Evolutionary conservation across 2,888 invertebrate genomes (phyloP).

Genomic region (Phrixothrix hirtus): DNA sequence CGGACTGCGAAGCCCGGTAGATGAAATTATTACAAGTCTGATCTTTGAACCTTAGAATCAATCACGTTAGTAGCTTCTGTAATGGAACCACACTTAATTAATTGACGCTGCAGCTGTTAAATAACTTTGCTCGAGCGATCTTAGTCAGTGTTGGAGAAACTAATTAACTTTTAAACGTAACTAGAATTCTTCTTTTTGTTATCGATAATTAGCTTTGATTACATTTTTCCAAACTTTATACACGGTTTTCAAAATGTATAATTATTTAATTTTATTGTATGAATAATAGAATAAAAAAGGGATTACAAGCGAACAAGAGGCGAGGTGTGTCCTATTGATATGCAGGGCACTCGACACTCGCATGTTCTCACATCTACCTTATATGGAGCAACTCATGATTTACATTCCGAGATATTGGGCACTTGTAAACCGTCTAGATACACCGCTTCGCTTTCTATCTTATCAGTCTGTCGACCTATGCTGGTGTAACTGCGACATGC

Average conservation of each 20-base stretch:
- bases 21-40: slow-evolving; percentile 42
- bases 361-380: slow-evolving; percentile 45
- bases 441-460: slow-evolving; percentile 53
- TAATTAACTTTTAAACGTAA: slow-evolving; percentile 34
- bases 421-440: slow-evolving; percentile 51
- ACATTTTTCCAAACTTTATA: too few species aligned
- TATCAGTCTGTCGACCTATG: slow-evolving; percentile 46
- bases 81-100: slow-evolving; percentile 43
- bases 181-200: too few species aligned
- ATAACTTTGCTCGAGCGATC: slow-evolving; percentile 15
- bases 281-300: too few species aligned
- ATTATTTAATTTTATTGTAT: too few species aligned
- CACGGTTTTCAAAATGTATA: too few species aligned
- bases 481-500: slow-evolving; percentile 35
- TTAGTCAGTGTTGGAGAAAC: slow-evolving; percentile 23
- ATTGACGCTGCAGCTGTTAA: slow-evolving; percentile 42
- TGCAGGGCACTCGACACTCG: slow-evolving; percentile 43
- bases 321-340: slow-evolving; percentile 40
- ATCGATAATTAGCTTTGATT: too few species aligned
- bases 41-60: slow-evolving; percentile 46
- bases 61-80: slow-evolving; percentile 43
- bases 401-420: slow-evolving; percentile 54
- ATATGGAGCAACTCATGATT: slow-evolving; percentile 54
- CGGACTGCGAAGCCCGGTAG: slow-evolving; percentile 34
- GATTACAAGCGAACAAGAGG: slow-evolving; percentile 23